These are phyloP conservation scores for Paraescarpia echinospica DNA, from an alignment of 1,140 invertebrate genomes.

Conservation along the genomic window DNA sequence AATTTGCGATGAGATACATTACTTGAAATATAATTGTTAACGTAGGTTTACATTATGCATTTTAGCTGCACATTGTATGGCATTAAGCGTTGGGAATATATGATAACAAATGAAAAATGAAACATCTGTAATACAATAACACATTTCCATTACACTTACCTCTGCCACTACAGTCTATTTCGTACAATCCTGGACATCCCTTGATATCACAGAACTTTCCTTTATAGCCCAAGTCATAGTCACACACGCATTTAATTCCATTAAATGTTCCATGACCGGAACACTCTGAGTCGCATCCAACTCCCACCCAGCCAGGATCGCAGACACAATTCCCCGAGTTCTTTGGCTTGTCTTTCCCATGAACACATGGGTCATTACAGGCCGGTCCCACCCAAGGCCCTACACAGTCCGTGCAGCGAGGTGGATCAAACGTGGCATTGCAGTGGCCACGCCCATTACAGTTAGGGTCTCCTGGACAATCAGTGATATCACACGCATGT, in stretches of 20 bases:
- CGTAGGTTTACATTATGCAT: too few relatives aligned
- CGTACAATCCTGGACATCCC: slow-evolving; percentile 44
- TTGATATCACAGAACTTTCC: slow-evolving; percentile 45
- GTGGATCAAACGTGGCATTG: slow-evolving; percentile 37
- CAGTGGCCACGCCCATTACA: slow-evolving; percentile 40
- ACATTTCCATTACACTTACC: slow-evolving; percentile 29
- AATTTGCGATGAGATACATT: too few relatives aligned
- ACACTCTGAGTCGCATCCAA: slow-evolving; percentile 47
- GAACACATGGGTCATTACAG: slow-evolving; percentile 44
- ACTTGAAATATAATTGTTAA: too few relatives aligned
- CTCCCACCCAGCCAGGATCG: slow-evolving; percentile 45
- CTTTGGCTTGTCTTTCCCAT: slow-evolving; percentile 39
- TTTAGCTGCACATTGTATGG: too few relatives aligned
- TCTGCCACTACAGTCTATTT: slow-evolving; percentile 43
- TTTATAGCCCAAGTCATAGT: slow-evolving; percentile 45
- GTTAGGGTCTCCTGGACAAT: slow-evolving; percentile 46
- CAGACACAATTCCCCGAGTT: slow-evolving; percentile 42
- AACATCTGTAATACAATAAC: neutral
- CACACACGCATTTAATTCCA: slow-evolving; percentile 39
- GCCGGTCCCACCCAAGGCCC: slow-evolving; percentile 44
- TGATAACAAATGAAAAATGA: neutral
- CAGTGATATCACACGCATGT: slow-evolving; percentile 42
- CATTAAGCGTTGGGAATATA: neutral
- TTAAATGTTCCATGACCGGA: slow-evolving; percentile 41
- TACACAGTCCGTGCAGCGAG: slow-evolving; percentile 40